These are phyloP conservation scores for Odontothrips loti DNA, from an alignment of 2,888 invertebrate genomes.

Conservation along the genomic window DNA sequence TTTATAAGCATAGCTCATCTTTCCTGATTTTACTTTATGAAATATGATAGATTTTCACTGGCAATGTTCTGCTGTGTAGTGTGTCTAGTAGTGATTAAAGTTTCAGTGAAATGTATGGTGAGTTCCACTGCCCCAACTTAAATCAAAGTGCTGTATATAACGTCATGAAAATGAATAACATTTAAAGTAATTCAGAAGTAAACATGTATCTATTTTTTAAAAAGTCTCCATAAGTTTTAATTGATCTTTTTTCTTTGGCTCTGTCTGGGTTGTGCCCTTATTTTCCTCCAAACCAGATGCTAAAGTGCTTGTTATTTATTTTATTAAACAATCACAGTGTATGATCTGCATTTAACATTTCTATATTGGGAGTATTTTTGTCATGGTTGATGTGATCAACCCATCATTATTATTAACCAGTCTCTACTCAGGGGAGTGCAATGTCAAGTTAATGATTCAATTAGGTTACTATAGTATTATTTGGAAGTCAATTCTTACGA, in stretches of 20 bases:
- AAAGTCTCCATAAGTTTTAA: not conserved
- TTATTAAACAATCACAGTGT: not conserved
- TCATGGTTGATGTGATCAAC: not conserved
- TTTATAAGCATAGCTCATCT: no score
- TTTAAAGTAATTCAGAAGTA: not conserved
- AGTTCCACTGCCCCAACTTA: not conserved
- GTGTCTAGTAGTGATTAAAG: not conserved
- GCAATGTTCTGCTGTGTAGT: not conserved
- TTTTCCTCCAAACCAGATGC: not conserved
- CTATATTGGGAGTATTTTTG: not conserved
- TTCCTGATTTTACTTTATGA: no score
- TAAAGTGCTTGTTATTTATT: not conserved
- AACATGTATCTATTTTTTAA: not conserved
- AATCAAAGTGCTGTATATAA: not conserved
- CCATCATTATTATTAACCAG: not conserved
- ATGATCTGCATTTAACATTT: constrained; percentile 17
- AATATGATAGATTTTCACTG: not conserved
- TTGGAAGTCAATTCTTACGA: not conserved
- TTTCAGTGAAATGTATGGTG: not conserved
- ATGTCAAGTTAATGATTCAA: not conserved
- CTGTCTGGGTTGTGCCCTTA: not conserved
- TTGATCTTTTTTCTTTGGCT: not conserved
- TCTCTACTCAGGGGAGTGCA: not conserved
- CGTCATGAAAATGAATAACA: not conserved
- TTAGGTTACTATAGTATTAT: not conserved